These are phyloP conservation scores for Melanchra persicariae DNA, from an alignment of 2,888 invertebrate species.

Conservation along the genomic window DNA sequence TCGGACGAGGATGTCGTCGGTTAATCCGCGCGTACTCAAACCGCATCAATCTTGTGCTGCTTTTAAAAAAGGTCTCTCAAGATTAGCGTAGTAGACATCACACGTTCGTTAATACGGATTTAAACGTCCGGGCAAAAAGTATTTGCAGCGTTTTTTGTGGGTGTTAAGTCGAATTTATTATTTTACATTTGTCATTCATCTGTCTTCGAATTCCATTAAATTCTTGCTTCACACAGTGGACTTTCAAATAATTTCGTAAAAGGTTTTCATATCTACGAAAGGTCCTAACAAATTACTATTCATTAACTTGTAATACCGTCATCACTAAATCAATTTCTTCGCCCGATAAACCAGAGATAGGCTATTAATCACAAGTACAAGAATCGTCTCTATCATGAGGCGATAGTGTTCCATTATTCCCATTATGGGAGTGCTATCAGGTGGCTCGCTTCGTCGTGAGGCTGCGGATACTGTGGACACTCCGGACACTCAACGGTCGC, in stretches of 20 bases:
- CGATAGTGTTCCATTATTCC: conserved; percentile 65
- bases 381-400: conserved; percentile 61
- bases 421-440: conserved; percentile 55
- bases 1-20: conserved; percentile 60
- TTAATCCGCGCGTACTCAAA: conserved; percentile 62
- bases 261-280: conserved; percentile 42
- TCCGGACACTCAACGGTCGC: conserved; percentile 55
- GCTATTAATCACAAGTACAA: conserved; percentile 61
- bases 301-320: conserved; percentile 48
- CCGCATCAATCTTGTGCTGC: conserved; percentile 70
- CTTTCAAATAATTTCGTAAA: conserved; percentile 32
- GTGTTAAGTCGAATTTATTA: background rate
- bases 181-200: background rate
- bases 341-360: conserved; percentile 44
- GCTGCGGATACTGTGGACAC: conserved; percentile 49
- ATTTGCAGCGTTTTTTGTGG: conserved; percentile 12
- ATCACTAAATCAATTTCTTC: conserved; percentile 51
- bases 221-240: background rate
- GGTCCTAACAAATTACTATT: conserved; percentile 44
- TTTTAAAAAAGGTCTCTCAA: conserved; percentile 63
- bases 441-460: conserved; percentile 37
- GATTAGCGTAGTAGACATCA: conserved; percentile 63
- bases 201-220: background rate
- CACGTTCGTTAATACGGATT: conserved; percentile 36
- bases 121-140: conserved; percentile 11